Evolutionary conservation across 2,888 invertebrate genomes (phyloP).

Genomic region (Ormyrus labotus): DNA sequence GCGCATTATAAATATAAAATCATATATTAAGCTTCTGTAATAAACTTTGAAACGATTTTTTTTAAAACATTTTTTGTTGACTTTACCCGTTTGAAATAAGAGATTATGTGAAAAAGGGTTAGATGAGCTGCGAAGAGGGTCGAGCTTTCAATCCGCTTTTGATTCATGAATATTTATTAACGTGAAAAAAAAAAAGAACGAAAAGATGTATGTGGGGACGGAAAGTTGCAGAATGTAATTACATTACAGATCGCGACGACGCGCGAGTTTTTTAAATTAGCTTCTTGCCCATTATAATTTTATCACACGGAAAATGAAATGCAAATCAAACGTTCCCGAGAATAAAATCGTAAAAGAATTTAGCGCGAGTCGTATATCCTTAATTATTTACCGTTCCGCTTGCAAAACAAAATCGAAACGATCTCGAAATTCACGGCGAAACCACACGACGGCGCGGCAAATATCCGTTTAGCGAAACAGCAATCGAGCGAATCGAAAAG

Average conservation of each 20-base stretch:
- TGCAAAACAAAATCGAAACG: too few relatives aligned
- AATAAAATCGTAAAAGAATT: too few relatives aligned
- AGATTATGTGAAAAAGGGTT: constrained; percentile 36
- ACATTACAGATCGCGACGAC: constrained; percentile 6
- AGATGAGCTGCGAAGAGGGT: constrained; percentile 36
- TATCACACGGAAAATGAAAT: neutral
- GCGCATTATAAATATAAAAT: too few relatives aligned
- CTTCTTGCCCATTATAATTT: neutral
- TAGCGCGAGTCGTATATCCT: too few relatives aligned
- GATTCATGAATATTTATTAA: constrained; percentile 38
- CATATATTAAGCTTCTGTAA: too few relatives aligned
- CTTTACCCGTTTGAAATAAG: neutral
- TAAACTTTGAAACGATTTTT: too few relatives aligned
- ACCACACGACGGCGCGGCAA: too few relatives aligned
- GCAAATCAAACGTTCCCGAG: neutral
- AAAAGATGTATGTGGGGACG: neutral
- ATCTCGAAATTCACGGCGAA: too few relatives aligned
- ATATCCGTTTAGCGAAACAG: too few relatives aligned
- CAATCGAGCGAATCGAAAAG: too few relatives aligned
- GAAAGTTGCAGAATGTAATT: constrained; percentile 15
- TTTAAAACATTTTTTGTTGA: constrained; percentile 18
- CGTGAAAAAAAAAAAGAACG: neutral
- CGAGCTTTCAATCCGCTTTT: constrained; percentile 36
- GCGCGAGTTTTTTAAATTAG: constrained; percentile 10
- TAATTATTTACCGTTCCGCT: too few relatives aligned